Evolutionary conservation across 2,113 vertebrate species (phyloP), one percentile per base, ranked within the genome.

Genomic region (Tachysurus fulvidraco): DNA sequence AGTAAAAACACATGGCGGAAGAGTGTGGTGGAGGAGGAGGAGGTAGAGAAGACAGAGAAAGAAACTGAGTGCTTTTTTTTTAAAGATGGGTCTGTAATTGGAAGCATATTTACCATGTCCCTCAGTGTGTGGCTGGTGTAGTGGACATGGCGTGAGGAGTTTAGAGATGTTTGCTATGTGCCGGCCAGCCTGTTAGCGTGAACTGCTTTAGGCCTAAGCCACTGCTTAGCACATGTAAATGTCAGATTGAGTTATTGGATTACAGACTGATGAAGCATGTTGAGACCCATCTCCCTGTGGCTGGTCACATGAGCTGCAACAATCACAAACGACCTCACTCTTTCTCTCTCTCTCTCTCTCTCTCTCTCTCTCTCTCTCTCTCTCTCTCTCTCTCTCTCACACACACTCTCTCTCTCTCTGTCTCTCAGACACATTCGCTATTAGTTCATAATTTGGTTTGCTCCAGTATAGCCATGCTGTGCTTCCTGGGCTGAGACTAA

Each of bases 231-330:
- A 79, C 85, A 73, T 90, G 90, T 88, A 74, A 44, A 88, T 87
- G 89, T 87, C 88, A 80, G 88, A 91, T 88, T 69, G 88, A 88
- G 86, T 92, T 93, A 91, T 86, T 92, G 92, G 90, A 92, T 93
- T 93, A 90, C 84, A 76, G 80, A 64, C 71, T 92, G 88, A 89
- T 89, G 90, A 91, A 85, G 87, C 81, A 41, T 81, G 67, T 78
- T 81, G 74, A 76, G 83, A 52, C 86, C 86, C 88, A 19, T 92
- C 87, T 89, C 88, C 82, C 87, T 76, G 8, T 87, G 86, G 76
- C 44, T 46, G 80, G 62, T 92, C 93, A 91, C 88, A 88, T 93
- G 92, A 92, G 87, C 91, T 54, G n/a, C 77, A 83, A 85, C 59
- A 84, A 87, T 88, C 67, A 89, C 77, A 83, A 46, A 83, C 55